Evolutionary conservation across 2,113 vertebrate genomes (phyloP).

Genomic region (Rhea pennata): DNA sequence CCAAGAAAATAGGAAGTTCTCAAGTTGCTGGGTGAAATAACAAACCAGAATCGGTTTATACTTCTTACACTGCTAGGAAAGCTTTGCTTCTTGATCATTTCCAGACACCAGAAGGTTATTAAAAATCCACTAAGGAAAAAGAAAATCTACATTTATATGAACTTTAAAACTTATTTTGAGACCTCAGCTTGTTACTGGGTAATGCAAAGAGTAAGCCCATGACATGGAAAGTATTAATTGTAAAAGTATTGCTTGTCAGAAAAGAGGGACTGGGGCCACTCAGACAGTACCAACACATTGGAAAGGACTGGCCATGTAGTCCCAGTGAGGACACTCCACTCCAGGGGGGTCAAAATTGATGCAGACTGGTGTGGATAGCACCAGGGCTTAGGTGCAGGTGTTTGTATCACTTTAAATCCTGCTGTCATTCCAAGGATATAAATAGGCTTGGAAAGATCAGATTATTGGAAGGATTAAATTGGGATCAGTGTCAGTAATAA

Average conservation of each 20-base stretch:
- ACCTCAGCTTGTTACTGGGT: neutral
- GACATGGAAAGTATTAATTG: neutral
- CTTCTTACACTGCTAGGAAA: slow-evolving; percentile 51
- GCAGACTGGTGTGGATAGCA: neutral
- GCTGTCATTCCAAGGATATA: slow-evolving; percentile 59
- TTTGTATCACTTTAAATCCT: slow-evolving; percentile 35
- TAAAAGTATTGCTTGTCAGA: neutral
- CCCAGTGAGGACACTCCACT: neutral
- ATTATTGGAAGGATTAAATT: slow-evolving; percentile 70
- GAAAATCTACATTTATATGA: slow-evolving; percentile 37
- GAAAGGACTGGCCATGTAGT: neutral
- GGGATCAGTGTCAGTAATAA: slow-evolving; percentile 62
- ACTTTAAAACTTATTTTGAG: slow-evolving; percentile 30
- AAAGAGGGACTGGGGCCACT: neutral
- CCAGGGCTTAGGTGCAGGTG: neutral
- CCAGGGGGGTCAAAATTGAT: neutral
- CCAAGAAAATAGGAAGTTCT: slow-evolving; percentile 47
- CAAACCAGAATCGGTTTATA: slow-evolving; percentile 56
- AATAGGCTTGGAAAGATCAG: slow-evolving; percentile 68
- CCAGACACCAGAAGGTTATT: slow-evolving; percentile 59
- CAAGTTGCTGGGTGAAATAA: slow-evolving; percentile 61
- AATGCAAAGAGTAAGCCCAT: neutral
- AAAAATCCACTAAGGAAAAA: slow-evolving; percentile 57
- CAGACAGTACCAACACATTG: neutral
- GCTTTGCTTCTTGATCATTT: slow-evolving; percentile 66